These are phyloP conservation scores for Oncorhynchus tshawytscha DNA, from an alignment of 2,113 vertebrate species.

Conservation along the genomic window DNA sequence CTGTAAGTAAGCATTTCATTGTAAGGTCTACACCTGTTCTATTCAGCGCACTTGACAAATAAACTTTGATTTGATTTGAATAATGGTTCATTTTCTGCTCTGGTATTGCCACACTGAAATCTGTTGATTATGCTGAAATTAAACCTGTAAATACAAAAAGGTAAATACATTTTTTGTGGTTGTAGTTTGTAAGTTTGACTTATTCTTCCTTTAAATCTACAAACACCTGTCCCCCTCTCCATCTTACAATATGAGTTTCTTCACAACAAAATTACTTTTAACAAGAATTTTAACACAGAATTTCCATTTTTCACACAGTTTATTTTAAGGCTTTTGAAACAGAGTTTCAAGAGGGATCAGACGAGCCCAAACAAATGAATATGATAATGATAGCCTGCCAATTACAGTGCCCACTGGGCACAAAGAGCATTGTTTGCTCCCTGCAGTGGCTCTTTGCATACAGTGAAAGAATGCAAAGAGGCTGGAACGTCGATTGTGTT, in stretches of 20 bases:
- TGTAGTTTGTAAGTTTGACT: too few relatives aligned
- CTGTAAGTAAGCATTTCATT: too few relatives aligned
- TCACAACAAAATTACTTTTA: neutral
- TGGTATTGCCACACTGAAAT: neutral
- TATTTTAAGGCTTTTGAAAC: neutral
- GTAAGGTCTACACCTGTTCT: too few relatives aligned
- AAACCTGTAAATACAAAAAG: neutral
- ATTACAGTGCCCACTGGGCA: conserved; percentile 1
- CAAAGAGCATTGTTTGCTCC: neutral
- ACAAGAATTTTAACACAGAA: too few relatives aligned
- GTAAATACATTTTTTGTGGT: too few relatives aligned
- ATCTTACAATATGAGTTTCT: neutral
- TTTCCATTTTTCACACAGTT: neutral
- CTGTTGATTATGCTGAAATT: neutral
- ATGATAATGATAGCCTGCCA: conserved; percentile 20
- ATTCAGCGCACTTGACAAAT: too few relatives aligned
- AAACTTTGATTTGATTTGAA: too few relatives aligned
- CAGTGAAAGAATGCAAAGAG: conserved; percentile 43
- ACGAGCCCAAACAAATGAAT: conserved; percentile 7
- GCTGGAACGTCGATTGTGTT: conserved; percentile 24
- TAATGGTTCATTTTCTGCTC: neutral
- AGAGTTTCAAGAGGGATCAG: conserved; percentile 13
- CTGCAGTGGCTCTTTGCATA: conserved; percentile 7
- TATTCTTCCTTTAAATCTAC: neutral
- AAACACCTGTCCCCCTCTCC: neutral